Base-by-base conservation (phyloP, 2,113 vertebrate genomes). In the Rhineura floridana region DNA sequence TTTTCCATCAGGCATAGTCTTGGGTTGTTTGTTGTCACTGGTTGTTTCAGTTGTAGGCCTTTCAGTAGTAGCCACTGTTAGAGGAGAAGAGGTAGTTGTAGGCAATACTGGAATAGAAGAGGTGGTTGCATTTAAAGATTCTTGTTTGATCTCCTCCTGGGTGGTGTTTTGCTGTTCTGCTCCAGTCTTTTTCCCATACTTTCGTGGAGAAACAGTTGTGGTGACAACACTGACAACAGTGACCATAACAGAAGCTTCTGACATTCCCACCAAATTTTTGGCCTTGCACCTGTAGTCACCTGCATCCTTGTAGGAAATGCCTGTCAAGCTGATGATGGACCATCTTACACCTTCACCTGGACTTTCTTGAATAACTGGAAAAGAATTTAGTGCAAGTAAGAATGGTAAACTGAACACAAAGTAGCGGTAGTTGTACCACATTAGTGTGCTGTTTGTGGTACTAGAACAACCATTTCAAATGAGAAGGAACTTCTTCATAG, bases 311-410 rank as follows among this genome's bases (percentile, higher is more conserved):
- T 96, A 95, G 8, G 97, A 93, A 92, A 99, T 97, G 78, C 97
- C 97, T 17, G 98, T 96, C 94, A 99, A 87, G 90, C 98, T 99
- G 90, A 99, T 97, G 90, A 99, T 98, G 93, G 99, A 99, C 98
- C 98, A 99, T 80, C 97, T 96, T 84, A 98, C 95, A 76, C 99
- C 99, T 25, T 99, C 98, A 63, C 95, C 96, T 67, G 98, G 99
- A 90, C 98, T 98, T 91, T 99, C 98, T 93, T 99, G 98, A 87
- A 99, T 97, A 88, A 98, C 99, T 99, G 75, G 15, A 89, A 91
- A 86, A 89, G 67, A 87, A 93, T 75, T 4, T 95, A 96, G 89
- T 67, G 17, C 59, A 92, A 70, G 88, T 48, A 91, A 63, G 83
- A 46, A 86, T 75, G 11, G 4, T 6, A 7, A 67, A 21, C 0